These are phyloP conservation scores for Nasonia vitripennis DNA, from an alignment of 1,140 invertebrate genomes.

Conservation along the genomic window DNA sequence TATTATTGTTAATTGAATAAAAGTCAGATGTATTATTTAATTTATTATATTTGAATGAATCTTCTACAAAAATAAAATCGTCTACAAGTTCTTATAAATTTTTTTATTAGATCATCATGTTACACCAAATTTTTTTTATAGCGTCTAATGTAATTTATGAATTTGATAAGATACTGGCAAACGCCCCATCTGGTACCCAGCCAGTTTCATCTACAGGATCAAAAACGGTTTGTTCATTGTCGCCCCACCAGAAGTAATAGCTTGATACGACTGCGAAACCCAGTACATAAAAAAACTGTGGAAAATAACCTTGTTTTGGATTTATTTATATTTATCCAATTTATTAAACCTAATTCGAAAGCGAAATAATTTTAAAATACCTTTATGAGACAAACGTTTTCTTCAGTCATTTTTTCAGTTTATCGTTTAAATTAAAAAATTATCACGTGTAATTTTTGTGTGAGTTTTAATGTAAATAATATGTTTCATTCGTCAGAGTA, in stretches of 20 bases:
- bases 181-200: constrained; percentile 62
- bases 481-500: not conserved
- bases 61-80: constrained; percentile 8
- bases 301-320: not conserved
- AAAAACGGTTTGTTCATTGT: constrained; percentile 43
- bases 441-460: not conserved
- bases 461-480: not conserved
- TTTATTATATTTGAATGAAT: not conserved
- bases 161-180: constrained; percentile 43
- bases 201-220: constrained; percentile 61
- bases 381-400: not conserved
- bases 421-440: not conserved
- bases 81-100: not conserved
- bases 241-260: constrained; percentile 62
- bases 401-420: not conserved
- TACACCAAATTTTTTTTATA: constrained; percentile 3
- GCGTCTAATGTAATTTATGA: not conserved
- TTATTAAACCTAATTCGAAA: not conserved
- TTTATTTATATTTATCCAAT: not conserved
- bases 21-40: constrained; percentile 18
- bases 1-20: not conserved
- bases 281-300: constrained; percentile 37
- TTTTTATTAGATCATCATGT: not conserved
- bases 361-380: constrained; percentile 16
- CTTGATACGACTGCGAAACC: constrained; percentile 45